These are phyloP conservation scores for Pristionchus japonicus DNA, from an alignment of 2,888 invertebrate genomes.

Conservation along the genomic window DNA sequence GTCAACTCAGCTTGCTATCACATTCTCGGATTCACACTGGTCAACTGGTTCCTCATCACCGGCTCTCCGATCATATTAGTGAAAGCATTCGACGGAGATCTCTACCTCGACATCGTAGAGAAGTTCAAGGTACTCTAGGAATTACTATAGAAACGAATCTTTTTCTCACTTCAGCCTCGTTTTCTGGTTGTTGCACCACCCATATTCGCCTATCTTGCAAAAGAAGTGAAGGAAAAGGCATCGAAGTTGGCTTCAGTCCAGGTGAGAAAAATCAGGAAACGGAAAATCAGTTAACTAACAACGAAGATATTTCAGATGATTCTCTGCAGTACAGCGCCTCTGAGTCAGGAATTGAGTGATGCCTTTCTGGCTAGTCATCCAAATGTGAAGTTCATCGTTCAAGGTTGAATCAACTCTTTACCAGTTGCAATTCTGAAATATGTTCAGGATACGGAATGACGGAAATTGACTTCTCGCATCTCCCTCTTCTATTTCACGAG, in stretches of 20 bases:
- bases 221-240: neutral
- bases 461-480: neutral
- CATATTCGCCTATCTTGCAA: neutral
- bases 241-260: neutral
- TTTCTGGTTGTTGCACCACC: neutral
- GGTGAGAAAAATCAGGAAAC: neutral
- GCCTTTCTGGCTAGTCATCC: neutral
- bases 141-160: neutral
- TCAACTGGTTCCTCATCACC: neutral
- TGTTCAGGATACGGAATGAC: neutral
- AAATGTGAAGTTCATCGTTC: constrained; percentile 13
- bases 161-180: neutral
- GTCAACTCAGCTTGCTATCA: neutral
- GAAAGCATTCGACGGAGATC: neutral
- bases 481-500: neutral
- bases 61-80: neutral
- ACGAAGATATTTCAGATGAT: neutral
- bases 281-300: too few species aligned
- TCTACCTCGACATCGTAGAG: neutral
- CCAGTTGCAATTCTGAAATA: neutral
- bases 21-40: neutral
- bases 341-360: neutral
- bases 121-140: neutral
- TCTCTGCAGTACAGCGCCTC: neutral
- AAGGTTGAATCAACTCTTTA: neutral